Base-by-base conservation (phyloP, 2,888 invertebrate species). In the Hylaea fasciaria region DNA sequence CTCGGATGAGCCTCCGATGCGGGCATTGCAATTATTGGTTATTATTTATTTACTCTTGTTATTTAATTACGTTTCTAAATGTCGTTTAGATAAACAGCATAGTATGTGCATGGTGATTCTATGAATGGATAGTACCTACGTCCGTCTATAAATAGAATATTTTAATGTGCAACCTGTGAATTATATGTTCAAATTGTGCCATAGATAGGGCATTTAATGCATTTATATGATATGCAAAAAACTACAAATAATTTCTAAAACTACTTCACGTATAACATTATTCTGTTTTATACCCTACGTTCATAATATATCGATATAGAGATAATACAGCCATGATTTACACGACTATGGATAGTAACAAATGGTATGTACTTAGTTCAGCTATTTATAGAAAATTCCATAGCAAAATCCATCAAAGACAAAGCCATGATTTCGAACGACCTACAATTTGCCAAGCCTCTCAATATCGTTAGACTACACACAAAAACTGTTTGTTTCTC, bases 11-110 rank as follows among this genome's bases (percentile, higher is more conserved):
- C 32, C 61, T 32, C 16, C 14, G 45, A 39, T 41, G 59, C 54
- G 50, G 54, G 45, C 49, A 13, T 52, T 56, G 52, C 43, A 56
- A 44, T 56, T 61, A 55, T 52, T 48, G 16, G 51, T 51, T 48
- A 52, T 44, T 22, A 22, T 22, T 22, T 22, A 22, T 22, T 22
- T 43, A 7, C 51, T 55, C 40, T 51, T 56, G 43, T 41, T n/a
- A n/a, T n/a, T n/a, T n/a, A 50, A 51, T 60, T 41, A 47, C 43
- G 32, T 22, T 5, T 16, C 39, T 32, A 32, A 32, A 48, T 37
- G 39, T 49, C 28, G 37, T 56, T 44, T 28, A 28, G 32, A 28
- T 47, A 41, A 16, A 14, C n/a, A 12, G 10, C 22, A 7, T 53
- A 12, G 10, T 13, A 7, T 53, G 9, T 14, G 5, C 22, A 22